Evolutionary conservation across 35 echinoderm and acorn worm species (phyloP), one percentile per base, ranked within the genome.

Genomic region (Patiria miniata): DNA sequence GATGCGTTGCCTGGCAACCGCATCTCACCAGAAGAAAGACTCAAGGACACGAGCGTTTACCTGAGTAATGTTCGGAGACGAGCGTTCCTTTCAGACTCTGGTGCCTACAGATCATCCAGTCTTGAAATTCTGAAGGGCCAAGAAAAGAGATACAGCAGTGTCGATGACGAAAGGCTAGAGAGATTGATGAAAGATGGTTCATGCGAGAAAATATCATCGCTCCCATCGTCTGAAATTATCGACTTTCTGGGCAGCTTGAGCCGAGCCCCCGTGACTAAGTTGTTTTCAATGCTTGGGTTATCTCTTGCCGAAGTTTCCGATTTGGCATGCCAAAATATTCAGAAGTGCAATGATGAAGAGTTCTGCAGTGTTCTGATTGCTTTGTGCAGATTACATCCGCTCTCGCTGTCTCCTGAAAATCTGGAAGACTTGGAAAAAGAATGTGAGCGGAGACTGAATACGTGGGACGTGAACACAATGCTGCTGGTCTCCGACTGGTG

Each of bases 401-500:
- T 12, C 42, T 12, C 14, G 9, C 23, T 61, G 36, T 58, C 82
- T 19, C 29, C 1, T 2, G 2, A 84, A 37, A 33, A 58, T 5
- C 14, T 19, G 9, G 10, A 6, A 58, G 10, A 77, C 2, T 32
- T 90, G 39, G 81, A 90, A 8, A 39, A 84, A 21, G 81, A 90
- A 51, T 90, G 88, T 42, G 59, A 78, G 17, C 22, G 36, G 18
- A 37, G 68, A 39, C 42, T 90, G 7, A 39, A 39, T 16, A 83
- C 80, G 36, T 90, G 81, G 80, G 81, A 90, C 39, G 21, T 84
- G 5, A 28, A 90, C n/a, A 84, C 88, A 18, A 40, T 78, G 88
- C 47, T 90, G 7, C 34, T 90, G 39, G 88, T 90, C 80, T 84
- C 88, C 18, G 88, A 90, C 42, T 90, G 88, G 60, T 90, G 80